Base-by-base conservation (phyloP, 92 coral and sea anemone species). In the Diadumene lineata region DNA sequence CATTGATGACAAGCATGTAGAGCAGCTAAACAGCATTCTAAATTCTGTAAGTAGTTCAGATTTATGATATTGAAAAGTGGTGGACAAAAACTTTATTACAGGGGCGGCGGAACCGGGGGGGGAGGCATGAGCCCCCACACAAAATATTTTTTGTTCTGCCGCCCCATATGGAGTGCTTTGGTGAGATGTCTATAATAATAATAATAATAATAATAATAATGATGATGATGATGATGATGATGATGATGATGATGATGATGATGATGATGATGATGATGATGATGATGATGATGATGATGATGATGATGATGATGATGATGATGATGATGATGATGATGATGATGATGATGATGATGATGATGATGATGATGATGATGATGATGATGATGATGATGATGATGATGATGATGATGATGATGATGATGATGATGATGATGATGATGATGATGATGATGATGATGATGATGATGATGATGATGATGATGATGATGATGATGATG, bases 1-100 rank as follows among this genome's bases (percentile, higher is more conserved):
- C 17, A 91, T 84, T 80, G 98, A 87, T 68, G 98, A 89, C 25
- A 87, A 83, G 73, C 88, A 91, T 60, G 97, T 84, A 0, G 90
- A 91, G 60, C 83, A 87, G 60, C 88, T 91, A 0, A 84, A 87
- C 83, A 87, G 68, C 48, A 50, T 81, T 81, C 84, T 91, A 1
- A 77, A 76, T 56, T 61, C 81, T 77, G 92, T 87, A 81, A 27
- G 96, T 66, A 50, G 1, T 10, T 2, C 18, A 17, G 60, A 18
- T 17, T 7, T 55, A n/a, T n/a, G n/a, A n/a, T n/a, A n/a, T n/a
- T n/a, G n/a, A n/a, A n/a, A n/a, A n/a, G n/a, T n/a, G n/a, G n/a
- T n/a, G n/a, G n/a, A n/a, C n/a, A n/a, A n/a, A n/a, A n/a, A n/a
- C n/a, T n/a, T n/a, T n/a, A n/a, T n/a, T n/a, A n/a, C n/a, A n/a